Percentiles rank a stretch among this genome's conserved stretches.
These are phyloP conservation scores for Amaurobius ferox DNA, from an alignment of 2,888 invertebrate genomes.

Conservation along the genomic window DNA sequence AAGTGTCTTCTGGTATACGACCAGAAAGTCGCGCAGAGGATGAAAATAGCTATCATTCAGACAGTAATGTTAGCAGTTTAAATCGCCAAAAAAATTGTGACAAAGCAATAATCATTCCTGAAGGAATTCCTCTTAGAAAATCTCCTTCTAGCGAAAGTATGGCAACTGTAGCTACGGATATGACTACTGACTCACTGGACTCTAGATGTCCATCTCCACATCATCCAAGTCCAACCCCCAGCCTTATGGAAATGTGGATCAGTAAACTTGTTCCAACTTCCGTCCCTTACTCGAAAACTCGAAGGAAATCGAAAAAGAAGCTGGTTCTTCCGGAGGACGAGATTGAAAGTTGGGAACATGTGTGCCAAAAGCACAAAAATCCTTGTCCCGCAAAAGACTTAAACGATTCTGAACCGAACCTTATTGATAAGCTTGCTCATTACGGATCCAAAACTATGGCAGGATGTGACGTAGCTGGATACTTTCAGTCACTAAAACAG, in stretches of 20 bases:
- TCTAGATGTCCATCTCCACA: conserved; percentile 40
- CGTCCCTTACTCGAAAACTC: conserved; percentile 27
- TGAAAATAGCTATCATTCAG: not conserved
- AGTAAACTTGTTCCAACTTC: conserved; percentile 41
- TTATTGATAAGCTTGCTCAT: conserved; percentile 64
- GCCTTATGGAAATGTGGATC: conserved; percentile 62
- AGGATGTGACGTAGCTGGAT: conserved; percentile 50
- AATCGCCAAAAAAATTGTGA: not conserved
- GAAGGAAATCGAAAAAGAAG: conserved; percentile 53
- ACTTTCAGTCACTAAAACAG: conserved; percentile 61
- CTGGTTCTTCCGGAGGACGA: conserved; percentile 42
- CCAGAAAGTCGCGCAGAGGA: not conserved
- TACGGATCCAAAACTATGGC: conserved; percentile 65
- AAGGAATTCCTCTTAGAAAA: not conserved
- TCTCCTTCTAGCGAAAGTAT: conserved; percentile 54
- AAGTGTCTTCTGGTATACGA: not conserved
- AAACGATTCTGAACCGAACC: conserved; percentile 45
- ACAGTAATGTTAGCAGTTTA: not conserved
- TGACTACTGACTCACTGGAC: conserved; percentile 65
- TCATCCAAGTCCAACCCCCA: conserved; percentile 35
- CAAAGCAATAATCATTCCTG: not conserved
- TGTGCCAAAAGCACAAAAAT: conserved; percentile 43
- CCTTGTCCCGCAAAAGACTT: conserved; percentile 46
- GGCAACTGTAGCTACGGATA: conserved; percentile 57
- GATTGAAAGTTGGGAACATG: conserved; percentile 52